A percentile compares a stretch with the other conserved stretches of the same genome.
phyloP scores from a whole-genome alignment of 2,888 invertebrate species.

The Acrocyrtus sp. region DNA sequence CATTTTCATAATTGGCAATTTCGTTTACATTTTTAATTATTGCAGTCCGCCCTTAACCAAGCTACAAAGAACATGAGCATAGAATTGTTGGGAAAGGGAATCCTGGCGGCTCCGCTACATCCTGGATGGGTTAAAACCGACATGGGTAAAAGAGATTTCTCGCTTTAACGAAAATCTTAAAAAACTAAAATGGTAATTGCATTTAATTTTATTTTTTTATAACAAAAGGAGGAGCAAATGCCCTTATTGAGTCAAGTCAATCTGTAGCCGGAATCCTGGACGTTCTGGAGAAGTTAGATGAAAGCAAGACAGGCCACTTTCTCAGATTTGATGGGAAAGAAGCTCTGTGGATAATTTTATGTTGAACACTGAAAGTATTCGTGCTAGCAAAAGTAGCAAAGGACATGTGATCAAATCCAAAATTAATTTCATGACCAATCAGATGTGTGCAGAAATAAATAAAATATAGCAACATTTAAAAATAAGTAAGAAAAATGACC shows the following conservation, averaged over 20 bases:
- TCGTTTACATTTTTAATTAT: constrained; percentile 59
- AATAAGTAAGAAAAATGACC: too few relatives aligned
- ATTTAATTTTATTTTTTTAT: too few relatives aligned
- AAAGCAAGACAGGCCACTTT: constrained; percentile 79
- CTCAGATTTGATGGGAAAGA: constrained; percentile 79
- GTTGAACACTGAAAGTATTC: too few relatives aligned
- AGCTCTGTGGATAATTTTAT: constrained; percentile 74
- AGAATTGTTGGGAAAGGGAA: constrained; percentile 80
- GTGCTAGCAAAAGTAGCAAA: too few relatives aligned
- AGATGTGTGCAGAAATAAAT: too few relatives aligned
- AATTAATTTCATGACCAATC: too few relatives aligned
- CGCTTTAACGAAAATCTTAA: too few relatives aligned
- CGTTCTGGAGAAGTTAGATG: constrained; percentile 73
- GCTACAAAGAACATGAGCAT: constrained; percentile 85
- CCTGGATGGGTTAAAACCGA: constrained; percentile 91
- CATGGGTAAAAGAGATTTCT: constrained; percentile 22
- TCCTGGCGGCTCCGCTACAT: constrained; percentile 80
- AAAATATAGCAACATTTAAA: too few relatives aligned
- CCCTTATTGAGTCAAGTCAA: constrained; percentile 77
- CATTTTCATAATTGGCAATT: too few relatives aligned
- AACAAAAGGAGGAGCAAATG: constrained; percentile 70
- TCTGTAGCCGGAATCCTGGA: constrained; percentile 76
- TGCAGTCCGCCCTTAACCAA: constrained; percentile 85
- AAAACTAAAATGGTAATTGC: too few relatives aligned
- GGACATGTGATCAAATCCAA: too few relatives aligned